These are phyloP conservation scores for Cremastinae sp. DNA, from an alignment of 2,888 invertebrate genomes.

Conservation along the genomic window DNA sequence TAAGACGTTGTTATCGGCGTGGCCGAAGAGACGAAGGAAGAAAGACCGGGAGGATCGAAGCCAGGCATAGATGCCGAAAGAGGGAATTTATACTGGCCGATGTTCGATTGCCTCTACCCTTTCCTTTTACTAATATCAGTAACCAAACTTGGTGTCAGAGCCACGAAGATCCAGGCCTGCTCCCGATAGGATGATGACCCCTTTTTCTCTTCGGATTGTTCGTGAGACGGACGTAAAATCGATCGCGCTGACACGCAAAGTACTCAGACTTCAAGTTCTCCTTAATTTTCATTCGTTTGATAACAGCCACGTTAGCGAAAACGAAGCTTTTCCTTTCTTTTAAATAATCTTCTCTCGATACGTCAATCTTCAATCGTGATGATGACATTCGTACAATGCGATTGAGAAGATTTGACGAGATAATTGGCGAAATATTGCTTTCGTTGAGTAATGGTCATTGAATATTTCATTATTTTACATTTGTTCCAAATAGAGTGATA, in stretches of 20 bases:
- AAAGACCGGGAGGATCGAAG: slow-evolving; percentile 9
- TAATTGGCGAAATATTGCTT: neutral
- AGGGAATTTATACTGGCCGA: slow-evolving; percentile 23
- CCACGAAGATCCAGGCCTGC: slow-evolving; percentile 6
- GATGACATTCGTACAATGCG: slow-evolving; percentile 11
- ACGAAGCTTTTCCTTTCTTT: slow-evolving; percentile 2
- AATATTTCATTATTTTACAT: too few species aligned
- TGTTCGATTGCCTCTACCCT: slow-evolving; percentile 29
- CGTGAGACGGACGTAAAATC: slow-evolving; percentile 15
- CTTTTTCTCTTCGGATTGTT: slow-evolving; percentile 4
- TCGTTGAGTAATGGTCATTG: neutral
- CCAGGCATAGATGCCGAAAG: neutral
- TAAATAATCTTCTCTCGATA: neutral
- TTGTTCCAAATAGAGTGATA: too few species aligned
- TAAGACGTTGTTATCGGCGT: slow-evolving; percentile 43
- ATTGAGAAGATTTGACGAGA: neutral
- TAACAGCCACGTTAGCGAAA: slow-evolving; percentile 18
- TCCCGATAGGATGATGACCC: slow-evolving; percentile 3
- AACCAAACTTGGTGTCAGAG: slow-evolving; percentile 24
- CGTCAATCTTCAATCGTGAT: neutral
- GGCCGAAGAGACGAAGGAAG: slow-evolving; percentile 6
- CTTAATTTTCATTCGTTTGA: slow-evolving; percentile 36
- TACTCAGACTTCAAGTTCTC: neutral
- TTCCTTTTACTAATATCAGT: slow-evolving; percentile 7
- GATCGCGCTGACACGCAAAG: slow-evolving; percentile 6